These are phyloP conservation scores for Sapajus apella DNA, from an alignment of 2,113 vertebrate species.

Conservation along the genomic window DNA sequence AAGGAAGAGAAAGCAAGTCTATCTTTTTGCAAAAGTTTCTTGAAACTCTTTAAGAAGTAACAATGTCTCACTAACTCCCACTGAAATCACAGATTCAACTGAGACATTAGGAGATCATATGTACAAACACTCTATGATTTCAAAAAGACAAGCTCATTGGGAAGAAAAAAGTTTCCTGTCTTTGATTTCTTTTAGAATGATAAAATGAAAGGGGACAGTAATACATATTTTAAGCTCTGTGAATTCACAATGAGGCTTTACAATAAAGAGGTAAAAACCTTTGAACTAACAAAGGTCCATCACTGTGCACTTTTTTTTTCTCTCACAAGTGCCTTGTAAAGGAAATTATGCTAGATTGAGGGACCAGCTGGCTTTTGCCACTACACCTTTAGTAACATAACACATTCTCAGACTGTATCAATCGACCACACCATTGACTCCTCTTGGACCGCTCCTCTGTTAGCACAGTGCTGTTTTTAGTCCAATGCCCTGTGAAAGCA, in stretches of 20 bases:
- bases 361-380: slow-evolving; percentile 87
- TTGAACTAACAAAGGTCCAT: slow-evolving; percentile 99
- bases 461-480: slow-evolving; percentile 82
- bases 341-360: slow-evolving; percentile 85
- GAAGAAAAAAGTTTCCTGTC: slow-evolving; percentile 87
- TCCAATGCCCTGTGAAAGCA: slow-evolving; percentile 87
- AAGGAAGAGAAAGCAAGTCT: slow-evolving; percentile 46
- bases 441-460: slow-evolving; percentile 85
- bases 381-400: slow-evolving; percentile 84
- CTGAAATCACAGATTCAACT: slow-evolving; percentile 76
- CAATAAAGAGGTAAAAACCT: slow-evolving; percentile 98
- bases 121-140: slow-evolving; percentile 89
- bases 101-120: slow-evolving; percentile 85
- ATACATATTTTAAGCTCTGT: slow-evolving; percentile 98
- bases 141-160: slow-evolving; percentile 90
- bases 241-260: slow-evolving; percentile 97
- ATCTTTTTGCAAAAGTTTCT: slow-evolving; percentile 62
- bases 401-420: slow-evolving; percentile 85
- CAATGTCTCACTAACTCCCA: slow-evolving; percentile 65
- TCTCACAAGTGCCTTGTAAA: slow-evolving; percentile 90
- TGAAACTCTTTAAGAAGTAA: slow-evolving; percentile 59
- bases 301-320: slow-evolving; percentile 87
- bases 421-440: slow-evolving; percentile 80
- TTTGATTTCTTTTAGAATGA: slow-evolving; percentile 96
- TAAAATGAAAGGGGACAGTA: slow-evolving; percentile 98